phyloP scores from a whole-genome alignment of 2,113 vertebrate species.

The Athene cunicularia region DNA sequence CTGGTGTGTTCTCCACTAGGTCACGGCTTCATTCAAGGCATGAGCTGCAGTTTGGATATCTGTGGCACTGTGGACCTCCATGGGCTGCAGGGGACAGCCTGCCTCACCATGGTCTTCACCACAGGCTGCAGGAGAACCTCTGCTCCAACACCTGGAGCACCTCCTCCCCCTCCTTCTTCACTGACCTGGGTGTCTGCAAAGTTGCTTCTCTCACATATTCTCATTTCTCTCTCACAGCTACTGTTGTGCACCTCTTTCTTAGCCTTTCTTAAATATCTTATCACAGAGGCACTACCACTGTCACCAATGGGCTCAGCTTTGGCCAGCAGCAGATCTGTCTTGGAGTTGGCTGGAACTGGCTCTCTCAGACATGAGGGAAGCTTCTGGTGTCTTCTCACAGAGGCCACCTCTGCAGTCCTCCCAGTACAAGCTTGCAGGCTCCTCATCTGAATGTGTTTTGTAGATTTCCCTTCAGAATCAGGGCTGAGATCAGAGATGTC shows the following conservation, averaged over 20 bases:
- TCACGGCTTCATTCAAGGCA: neutral
- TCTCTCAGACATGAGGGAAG: neutral
- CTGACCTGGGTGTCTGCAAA: fast-evolving
- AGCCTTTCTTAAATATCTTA: neutral
- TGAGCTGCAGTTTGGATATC: neutral
- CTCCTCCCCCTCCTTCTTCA: neutral
- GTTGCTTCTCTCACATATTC: neutral
- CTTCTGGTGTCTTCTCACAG: neutral
- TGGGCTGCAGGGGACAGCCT: neutral
- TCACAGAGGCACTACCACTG: neutral
- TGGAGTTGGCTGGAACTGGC: neutral
- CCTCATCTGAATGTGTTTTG: neutral
- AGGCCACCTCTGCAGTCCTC: fast-evolving
- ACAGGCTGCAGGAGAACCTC: fast-evolving
- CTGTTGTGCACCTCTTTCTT: neutral
- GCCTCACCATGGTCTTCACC: neutral
- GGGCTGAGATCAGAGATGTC: too few relatives aligned
- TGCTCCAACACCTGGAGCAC: fast-evolving
- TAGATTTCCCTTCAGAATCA: neutral
- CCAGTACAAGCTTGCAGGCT: neutral
- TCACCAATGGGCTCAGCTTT: too few relatives aligned
- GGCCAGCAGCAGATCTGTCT: fast-evolving
- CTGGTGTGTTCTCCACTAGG: fast-evolving
- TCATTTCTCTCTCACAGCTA: neutral
- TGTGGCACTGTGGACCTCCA: fast-evolving